Base-by-base conservation (phyloP, 1,140 invertebrate genomes). In the Phenacoccus solenopsis region DNA sequence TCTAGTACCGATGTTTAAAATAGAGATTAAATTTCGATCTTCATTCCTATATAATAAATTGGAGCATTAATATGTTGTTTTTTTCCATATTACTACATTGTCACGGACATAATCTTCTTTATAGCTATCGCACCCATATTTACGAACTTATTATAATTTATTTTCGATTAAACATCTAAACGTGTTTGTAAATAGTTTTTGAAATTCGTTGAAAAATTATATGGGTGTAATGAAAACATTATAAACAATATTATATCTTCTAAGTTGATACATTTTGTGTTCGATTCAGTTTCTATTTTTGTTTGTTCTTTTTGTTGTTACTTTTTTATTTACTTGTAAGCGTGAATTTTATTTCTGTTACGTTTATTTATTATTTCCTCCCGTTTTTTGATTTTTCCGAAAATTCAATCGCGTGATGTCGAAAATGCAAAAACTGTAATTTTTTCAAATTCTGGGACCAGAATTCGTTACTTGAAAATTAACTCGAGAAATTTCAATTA, bases 231-330 rank as follows among this genome's bases (percentile, higher is more conserved):
- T 49, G 12, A 49, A 49, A 49, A 16, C 5, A n/a, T n/a, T 32
- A 7, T 32, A 32, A 32, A 49, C 38, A 49, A 49, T 49, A 49
- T 49, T 49, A 49, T 49, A 49, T 49, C 38, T 49, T n/a, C 38
- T 49, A 49, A 49, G 38, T 49, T 49, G 38, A 49, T 49, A 49
- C 38, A 49, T 49, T 49, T 49, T 49, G 38, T 49, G 38, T 49
- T 49, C 38, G 38, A 49, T 49, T 49, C 38, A 49, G 38, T 49
- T 49, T 49, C 38, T 49, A 49, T 49, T 49, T 49, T 49, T 49
- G 38, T 49, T 49, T 49, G 38, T 49, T 49, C 38, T 49, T 16
- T 49, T 49, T 49, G 4, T 4, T 49, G 4, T 4, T 49, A 9
- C 20, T 49, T 49, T 49, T 49, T 49, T 49, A 49, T 49, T 49